Percentiles rank a stretch among this genome's conserved stretches.
Evolutionary conservation across 2,888 invertebrate species (phyloP).

Genomic region (Ophion ventricosus): DNA sequence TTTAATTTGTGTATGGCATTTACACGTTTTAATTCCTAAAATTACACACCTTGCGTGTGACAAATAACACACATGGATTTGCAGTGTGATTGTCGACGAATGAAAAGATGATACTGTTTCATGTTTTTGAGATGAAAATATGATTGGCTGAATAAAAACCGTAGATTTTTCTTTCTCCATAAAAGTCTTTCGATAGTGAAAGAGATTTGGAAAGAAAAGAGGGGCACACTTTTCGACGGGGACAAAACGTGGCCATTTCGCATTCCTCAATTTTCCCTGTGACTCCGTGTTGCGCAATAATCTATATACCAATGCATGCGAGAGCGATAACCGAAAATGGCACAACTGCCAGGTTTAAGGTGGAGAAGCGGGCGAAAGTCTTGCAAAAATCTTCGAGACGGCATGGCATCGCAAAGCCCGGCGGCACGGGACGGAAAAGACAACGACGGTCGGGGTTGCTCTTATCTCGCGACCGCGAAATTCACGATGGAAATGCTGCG

Average conservation of each 20-base stretch:
- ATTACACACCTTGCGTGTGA: too few relatives aligned
- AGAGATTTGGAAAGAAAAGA: too few relatives aligned
- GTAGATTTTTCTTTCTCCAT: too few relatives aligned
- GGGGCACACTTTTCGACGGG: too few relatives aligned
- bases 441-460: slow-evolving; percentile 47
- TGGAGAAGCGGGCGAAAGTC: slow-evolving; percentile 15
- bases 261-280: slow-evolving; percentile 2
- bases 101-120: too few relatives aligned
- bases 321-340: slow-evolving; percentile 7
- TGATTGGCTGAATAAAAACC: too few relatives aligned
- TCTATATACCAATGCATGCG: not conserved
- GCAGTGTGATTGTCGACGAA: not conserved
- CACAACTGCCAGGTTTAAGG: not conserved
- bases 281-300: slow-evolving; percentile 5
- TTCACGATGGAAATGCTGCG: slow-evolving; percentile 55
- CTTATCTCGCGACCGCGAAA: slow-evolving; percentile 64
- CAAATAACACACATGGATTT: too few relatives aligned
- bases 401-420: slow-evolving; percentile 20
- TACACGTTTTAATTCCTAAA: too few relatives aligned
- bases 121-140: too few relatives aligned
- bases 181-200: too few relatives aligned
- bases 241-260: too few relatives aligned
- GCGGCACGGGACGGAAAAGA: slow-evolving; percentile 21
- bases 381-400: slow-evolving; percentile 47
- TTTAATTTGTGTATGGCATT: too few relatives aligned